These are phyloP conservation scores for Siniperca undulata DNA, from an alignment of 2,797 vertebrate genomes.

Conservation along the genomic window DNA sequence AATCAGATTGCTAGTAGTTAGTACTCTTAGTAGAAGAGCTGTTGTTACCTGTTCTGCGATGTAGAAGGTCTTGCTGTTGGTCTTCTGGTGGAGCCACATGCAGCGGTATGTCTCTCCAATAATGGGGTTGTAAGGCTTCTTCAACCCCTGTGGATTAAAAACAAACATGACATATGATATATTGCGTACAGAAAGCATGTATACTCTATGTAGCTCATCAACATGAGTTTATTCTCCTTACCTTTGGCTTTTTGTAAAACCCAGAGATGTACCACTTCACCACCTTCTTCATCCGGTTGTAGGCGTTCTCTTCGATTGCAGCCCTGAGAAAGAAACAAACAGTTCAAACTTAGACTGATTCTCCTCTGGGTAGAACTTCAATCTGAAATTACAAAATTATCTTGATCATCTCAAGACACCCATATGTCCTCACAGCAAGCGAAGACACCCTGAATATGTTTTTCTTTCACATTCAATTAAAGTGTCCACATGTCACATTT, in stretches of 20 bases:
- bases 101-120: constrained; percentile 97
- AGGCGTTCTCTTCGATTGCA: constrained; percentile 96
- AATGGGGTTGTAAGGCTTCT: constrained; percentile 99
- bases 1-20: not conserved
- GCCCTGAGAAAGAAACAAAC: constrained; percentile 82
- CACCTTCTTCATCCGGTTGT: constrained; percentile 96
- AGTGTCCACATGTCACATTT: not conserved
- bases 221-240: constrained; percentile 57
- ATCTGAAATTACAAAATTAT: not conserved
- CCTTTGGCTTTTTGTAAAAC: constrained; percentile 99
- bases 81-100: constrained; percentile 96
- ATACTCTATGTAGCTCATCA: not conserved
- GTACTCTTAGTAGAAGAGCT: accelerated
- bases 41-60: constrained; percentile 94
- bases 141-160: constrained; percentile 88
- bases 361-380: not conserved
- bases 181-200: not conserved
- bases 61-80: constrained; percentile 98
- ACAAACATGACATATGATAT: not conserved
- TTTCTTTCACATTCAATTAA: not conserved
- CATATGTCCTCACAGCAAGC: not conserved
- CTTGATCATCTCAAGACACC: not conserved
- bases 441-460: not conserved
- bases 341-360: not conserved
- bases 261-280: constrained; percentile 99